phyloP scores from a whole-genome alignment of 2,888 invertebrate species.

The Atethmia centrago region DNA sequence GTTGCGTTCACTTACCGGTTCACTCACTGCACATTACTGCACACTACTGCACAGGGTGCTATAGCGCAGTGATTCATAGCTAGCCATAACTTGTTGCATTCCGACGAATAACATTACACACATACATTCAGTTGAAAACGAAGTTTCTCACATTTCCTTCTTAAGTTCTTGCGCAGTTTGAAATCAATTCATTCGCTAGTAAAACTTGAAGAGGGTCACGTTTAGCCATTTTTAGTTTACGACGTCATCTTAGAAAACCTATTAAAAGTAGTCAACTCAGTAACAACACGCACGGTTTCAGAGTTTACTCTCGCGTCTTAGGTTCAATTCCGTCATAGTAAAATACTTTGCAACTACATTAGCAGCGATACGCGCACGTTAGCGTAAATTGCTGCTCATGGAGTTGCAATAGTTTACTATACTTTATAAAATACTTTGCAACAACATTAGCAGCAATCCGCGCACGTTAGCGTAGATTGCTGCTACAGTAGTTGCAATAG shows the following conservation, averaged over 20 bases:
- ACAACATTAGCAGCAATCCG: too few species aligned
- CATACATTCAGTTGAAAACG: neutral
- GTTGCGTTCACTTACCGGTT: neutral
- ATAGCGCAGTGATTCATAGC: neutral
- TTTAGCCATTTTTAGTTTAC: conserved; percentile 14
- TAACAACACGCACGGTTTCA: neutral
- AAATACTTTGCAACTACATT: neutral
- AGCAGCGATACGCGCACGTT: too few species aligned
- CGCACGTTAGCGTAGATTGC: too few species aligned
- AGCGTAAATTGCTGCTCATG: too few species aligned
- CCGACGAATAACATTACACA: neutral
- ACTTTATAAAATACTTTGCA: too few species aligned
- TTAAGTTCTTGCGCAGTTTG: neutral
- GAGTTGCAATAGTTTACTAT: too few species aligned
- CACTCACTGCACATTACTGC: conserved; percentile 2
- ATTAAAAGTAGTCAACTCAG: neutral
- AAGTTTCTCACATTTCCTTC: neutral
- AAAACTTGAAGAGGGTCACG: neutral
- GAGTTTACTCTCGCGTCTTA: too few species aligned
- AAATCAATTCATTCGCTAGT: conserved; percentile 11
- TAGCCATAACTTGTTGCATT: conserved; percentile 8
- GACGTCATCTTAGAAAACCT: conserved; percentile 6
- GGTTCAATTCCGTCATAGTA: neutral
- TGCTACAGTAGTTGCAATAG: too few species aligned
- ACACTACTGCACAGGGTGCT: conserved; percentile 5